Base-by-base conservation (phyloP, 2,888 invertebrate genomes). In the Dasypogon diadema region DNA sequence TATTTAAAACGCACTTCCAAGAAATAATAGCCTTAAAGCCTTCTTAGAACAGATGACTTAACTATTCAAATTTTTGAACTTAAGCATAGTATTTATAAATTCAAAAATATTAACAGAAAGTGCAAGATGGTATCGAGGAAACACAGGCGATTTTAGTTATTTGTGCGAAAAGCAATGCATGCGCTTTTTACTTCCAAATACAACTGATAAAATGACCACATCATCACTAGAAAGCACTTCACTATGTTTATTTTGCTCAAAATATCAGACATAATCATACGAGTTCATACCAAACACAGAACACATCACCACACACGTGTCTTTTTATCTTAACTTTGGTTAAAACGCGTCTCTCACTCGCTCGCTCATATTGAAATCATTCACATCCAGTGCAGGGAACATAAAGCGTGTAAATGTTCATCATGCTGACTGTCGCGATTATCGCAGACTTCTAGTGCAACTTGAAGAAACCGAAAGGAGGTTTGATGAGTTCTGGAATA, bases 401-500 rank as follows among this genome's bases (percentile, higher is more conserved):
- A 79, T 81, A 81, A 82, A 80, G 82, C 82, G 81, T 80, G 81
- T 83, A 77, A 79, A 79, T 81, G 77, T 79, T 42, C 83, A 83
- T 82, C 83, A 84, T 84, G 85, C 85, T 82, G 85, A 85, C 81
- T 85, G 85, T 85, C 86, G 85, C 83, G 85, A 84, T 83, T 84
- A 84, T 84, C 89, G 81, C 87, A 95, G 97, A 86, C 90, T 97
- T 83, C 87, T 98, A 80, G 93, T 96, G 76, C 97, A 97, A 88
- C 88, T 97, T 83, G 97, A 97, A 85, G 97, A 97, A 88, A 98
- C 97, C 80, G 95, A 96, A 87, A 90, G 92, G 81, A 94, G 95
- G 79, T 98, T 99, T 86, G 96, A 97, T 85, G 92, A 93, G 81
- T 98, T 97, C 87, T 98, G 98, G 98, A 91, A 91, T 75, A 92